Base-by-base conservation (phyloP, 1,140 invertebrate species). In the Drosophila bocqueti region DNA sequence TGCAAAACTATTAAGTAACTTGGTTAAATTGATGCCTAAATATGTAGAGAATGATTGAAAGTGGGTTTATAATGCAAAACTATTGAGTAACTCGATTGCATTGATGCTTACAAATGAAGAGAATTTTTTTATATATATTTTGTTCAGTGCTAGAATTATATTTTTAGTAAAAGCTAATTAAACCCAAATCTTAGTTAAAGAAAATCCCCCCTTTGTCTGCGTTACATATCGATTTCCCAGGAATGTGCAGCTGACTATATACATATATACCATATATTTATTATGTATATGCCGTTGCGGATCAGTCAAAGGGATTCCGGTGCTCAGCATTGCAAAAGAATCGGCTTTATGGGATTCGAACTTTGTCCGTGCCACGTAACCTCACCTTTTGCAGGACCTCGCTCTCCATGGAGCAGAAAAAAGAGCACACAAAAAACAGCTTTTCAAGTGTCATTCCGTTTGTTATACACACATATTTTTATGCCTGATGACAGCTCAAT, bases 401-500 rank as follows among this genome's bases (percentile, higher is more conserved):
- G 4, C 29, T 52, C 29, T 16, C 46, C 24, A 16, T 16, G 15
- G 8, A 49, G 24, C 24, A 24, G 1, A 36, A 36, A 38, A 26
- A 57, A 1, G 9, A 16, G 4, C 21, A 15, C 16, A 5, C 24
- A 38, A 38, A 38, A 45, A 67, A 54, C 61, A 52, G 45, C 54
- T 67, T 75, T 76, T 76, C 73, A 76, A 66, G 61, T 76, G 54
- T 76, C 73, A 76, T 76, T 76, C 73, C 73, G 54, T 76, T 76
- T 76, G 74, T 76, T 67, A 79, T 78, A 79, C 76, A 71, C 59
- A 63, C 76, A 78, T 49, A 67, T 83, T 79, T 82, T 78, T 89
- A 83, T 87, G 77, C 71, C 59, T 62, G 84, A 62, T 80, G 83
- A 86, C 83, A 86, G 83, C 80, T 83, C 64, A 62, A 87, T 80